Base-by-base conservation (phyloP, 2,888 invertebrate genomes). In the Griposia aprilina region DNA sequence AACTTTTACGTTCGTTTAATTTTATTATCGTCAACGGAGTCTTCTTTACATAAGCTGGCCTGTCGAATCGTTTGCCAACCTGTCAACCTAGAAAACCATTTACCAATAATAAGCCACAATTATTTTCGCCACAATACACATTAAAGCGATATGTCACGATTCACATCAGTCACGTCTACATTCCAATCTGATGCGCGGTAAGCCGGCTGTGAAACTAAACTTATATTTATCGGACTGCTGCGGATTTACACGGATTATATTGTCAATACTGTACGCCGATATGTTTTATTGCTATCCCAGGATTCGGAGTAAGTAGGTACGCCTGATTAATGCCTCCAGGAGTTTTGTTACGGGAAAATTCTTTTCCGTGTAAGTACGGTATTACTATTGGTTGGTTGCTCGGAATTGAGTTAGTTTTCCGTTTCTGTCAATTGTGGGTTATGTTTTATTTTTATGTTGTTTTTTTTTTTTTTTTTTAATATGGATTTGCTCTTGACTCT, bases 231-330 rank as follows among this genome's bases (percentile, higher is more conserved):
- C 74, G 89, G 73, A 80, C 82, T 71, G 78, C 36, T 72, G 13
- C 62, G 71, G 86, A 81, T 89, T 89, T 82, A 84, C 80, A 3
- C 1, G 82, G 83, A 87, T 88, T 89, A 88, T 79, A 68, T 76
- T 88, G 88, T 87, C 88, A 89, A 85, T 88, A 81, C 63, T 69
- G 63, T 78, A 69, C 80, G 60, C 50, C 81, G 81, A 84, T 85
- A 89, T 87, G 84, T 89, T 87, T 85, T 85, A 89, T 85, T 83
- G 83, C 77, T 80, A 74, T 60, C 76, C 76, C 65, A 65, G 81
- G 82, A 86, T 82, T 82, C 63, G 17, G 63, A 74, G 76, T 84
- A 86, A 88, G 81, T 84, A 86, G 86, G 81, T 88, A 86, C 72
- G 65, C 30, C 80, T 82, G 82, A 87, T 88, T 87, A 84, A 87